Base-by-base conservation (phyloP, 2,113 vertebrate genomes). In the Rhinichthys klamathensis region DNA sequence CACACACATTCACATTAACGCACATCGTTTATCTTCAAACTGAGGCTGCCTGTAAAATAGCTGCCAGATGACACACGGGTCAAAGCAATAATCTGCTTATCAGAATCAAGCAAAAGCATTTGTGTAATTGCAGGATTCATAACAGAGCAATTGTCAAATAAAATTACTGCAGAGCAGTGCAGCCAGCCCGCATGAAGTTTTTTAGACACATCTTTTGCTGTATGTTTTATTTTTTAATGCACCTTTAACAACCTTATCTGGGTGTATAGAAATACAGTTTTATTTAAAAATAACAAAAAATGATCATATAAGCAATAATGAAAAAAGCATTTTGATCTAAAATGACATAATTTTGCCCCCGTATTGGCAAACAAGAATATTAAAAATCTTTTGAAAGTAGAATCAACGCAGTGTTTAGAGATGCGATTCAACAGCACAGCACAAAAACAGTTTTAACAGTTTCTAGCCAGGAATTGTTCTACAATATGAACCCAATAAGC, bases 61-160 rank as follows among this genome's bases (percentile, higher is more conserved):
- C 75, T 32, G 58, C 63, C 83, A 87, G 74, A 85, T 85, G 83
- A 87, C 88, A 79, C 38, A 74, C 79, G 44, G 80, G 75, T 85
- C 75, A 79, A 69, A 44, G 75, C 25, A 86, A 84, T 86, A 86
- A 80, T 82, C 87, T 15, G 84, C 84, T 88, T 85, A 83, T 75
- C 82, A 49, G 73, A 85, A 72, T 82, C 73, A 84, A 9, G n/a
- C 30, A 81, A 83, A 79, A 54, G 12, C 84, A 85, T 85, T 76
- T 87, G 60, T 85, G 54, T 87, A 85, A 84, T 77, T 83, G 63
- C 54, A 56, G 84, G 77, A 85, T 83, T 87, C 61, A 61, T 84
- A 84, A 65, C 44, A 80, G 56, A 27, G 30, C 23, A 5, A 69
- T 69, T 69, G 32, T 75, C 41, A 81, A 69, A 87, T 41, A 46